Evolutionary conservation across 2,113 vertebrate genomes (phyloP), one percentile per base, ranked within the genome.

Genomic region (Pollimyrus isidori): DNA sequence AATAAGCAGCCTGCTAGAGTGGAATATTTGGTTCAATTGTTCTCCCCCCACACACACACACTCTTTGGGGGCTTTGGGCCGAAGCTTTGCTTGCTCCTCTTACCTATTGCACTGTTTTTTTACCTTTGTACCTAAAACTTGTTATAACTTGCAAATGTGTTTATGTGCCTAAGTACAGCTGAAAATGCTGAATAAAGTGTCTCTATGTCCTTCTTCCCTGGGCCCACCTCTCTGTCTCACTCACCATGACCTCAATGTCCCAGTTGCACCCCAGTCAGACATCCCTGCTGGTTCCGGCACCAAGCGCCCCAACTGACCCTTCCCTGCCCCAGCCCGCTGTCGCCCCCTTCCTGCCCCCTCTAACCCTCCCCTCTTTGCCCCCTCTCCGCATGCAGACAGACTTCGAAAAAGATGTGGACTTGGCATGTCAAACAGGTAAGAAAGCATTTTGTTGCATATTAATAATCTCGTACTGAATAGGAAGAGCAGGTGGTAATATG

Each of bases 341-440:
- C 0, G 17, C 50, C 35, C 30, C 76, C 35, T 35, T 50, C 21
- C 19, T 84, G 50, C 39, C n/a, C 80, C 42, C 39, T 84, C 23
- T 89, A 83, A 89, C 88, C 21, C 73, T 23, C 91, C 86, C 26
- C 89, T 91, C 86, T 92, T 91, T 84, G 91, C 91, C 89, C 87
- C 88, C 92, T 94, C 93, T 93, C 89, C 94, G 95, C 93, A 92
- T 94, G 95, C 96, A 99, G 98, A 97, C 98, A 96, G 98, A 99
- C 94, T 99, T 99, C 96, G 98, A 99, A 96, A 99, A 99, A 95
- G 98, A 99, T 15, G 98, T 99, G 94, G 98, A 99, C 96, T 95
- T 99, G 95, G 98, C 98, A 11, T 99, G 98, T 95, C 98, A 99
- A 95, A 98, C 98, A 95, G 98, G 98, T 98, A 95, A 97, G 96